Percentiles rank a stretch among this genome's conserved stretches.
Evolutionary conservation across 2,113 vertebrate genomes (phyloP).

Genomic region (Xenopus laevis): DNA sequence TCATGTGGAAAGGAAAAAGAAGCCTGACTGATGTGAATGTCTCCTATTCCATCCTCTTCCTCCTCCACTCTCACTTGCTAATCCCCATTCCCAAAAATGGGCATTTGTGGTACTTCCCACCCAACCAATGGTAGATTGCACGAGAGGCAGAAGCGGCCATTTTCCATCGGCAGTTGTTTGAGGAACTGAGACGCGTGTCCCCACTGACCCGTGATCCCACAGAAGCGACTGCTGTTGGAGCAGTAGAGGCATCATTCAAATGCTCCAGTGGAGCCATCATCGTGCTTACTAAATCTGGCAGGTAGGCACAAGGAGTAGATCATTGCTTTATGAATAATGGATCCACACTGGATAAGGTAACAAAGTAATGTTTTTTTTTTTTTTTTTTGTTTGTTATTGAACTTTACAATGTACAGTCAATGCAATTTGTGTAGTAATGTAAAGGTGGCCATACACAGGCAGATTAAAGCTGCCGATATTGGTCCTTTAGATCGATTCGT

Average conservation of each 20-base stretch:
- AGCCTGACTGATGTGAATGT: slow-evolving; percentile 54
- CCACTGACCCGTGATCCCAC: slow-evolving; percentile 93
- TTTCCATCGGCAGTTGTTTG: slow-evolving; percentile 96
- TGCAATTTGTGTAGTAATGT: too few species aligned
- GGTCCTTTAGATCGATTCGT: too few species aligned
- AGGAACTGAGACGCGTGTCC: slow-evolving; percentile 89
- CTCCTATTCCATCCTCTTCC: slow-evolving; percentile 45
- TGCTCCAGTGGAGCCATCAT: slow-evolving; percentile 95
- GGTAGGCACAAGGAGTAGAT: slow-evolving; percentile 70
- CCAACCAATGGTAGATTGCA: slow-evolving; percentile 75
- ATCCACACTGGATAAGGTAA: neutral
- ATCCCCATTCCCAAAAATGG: slow-evolving; percentile 55
- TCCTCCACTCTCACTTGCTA: slow-evolving; percentile 47
- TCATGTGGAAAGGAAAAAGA: neutral
- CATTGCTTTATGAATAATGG: too few species aligned
- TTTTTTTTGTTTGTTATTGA: too few species aligned
- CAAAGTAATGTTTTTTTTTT: too few species aligned
- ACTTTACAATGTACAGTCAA: too few species aligned
- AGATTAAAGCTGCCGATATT: too few species aligned
- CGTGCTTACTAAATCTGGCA: slow-evolving; percentile 93
- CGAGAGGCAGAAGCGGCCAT: slow-evolving; percentile 96
- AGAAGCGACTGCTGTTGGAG: slow-evolving; percentile 86
- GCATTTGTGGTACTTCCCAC: slow-evolving; percentile 13
- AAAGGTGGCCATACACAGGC: too few species aligned
- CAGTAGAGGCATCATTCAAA: slow-evolving; percentile 97